Percentiles rank a stretch among this genome's conserved stretches.
phyloP scores from a whole-genome alignment of 2,797 vertebrate genomes.

The Betta splendens region DNA sequence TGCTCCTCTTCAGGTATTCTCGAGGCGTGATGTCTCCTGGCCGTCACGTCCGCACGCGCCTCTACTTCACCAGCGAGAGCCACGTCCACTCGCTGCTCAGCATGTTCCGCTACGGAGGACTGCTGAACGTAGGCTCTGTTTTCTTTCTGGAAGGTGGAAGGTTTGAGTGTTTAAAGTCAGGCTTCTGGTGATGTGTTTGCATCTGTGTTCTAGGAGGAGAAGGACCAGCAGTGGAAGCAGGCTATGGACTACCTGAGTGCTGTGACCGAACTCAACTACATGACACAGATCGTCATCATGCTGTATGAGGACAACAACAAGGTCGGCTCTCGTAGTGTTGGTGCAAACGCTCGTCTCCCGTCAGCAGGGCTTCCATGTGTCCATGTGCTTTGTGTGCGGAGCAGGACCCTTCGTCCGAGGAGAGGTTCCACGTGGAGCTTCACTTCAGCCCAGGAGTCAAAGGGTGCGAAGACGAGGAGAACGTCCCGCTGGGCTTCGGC shows the following conservation, averaged over 20 bases:
- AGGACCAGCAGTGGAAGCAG: slow-evolving; percentile 95
- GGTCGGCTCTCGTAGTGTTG: slow-evolving; percentile 73
- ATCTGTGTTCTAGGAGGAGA: slow-evolving; percentile 84
- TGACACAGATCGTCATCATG: slow-evolving; percentile 99
- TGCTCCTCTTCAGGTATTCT: slow-evolving; percentile 86
- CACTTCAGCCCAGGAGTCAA: slow-evolving; percentile 98
- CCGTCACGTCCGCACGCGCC: slow-evolving; percentile 92
- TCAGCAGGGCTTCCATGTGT: not conserved
- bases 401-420: slow-evolving; percentile 93
- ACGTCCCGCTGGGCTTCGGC: slow-evolving; percentile 89
- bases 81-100: slow-evolving; percentile 97
- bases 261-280: slow-evolving; percentile 97
- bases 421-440: slow-evolving; percentile 96
- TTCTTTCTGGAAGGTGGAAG: not conserved
- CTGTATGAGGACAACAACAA: slow-evolving; percentile 98
- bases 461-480: slow-evolving; percentile 92
- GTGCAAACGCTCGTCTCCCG: not conserved
- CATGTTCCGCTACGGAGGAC: slow-evolving; percentile 94
- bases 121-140: slow-evolving; percentile 88
- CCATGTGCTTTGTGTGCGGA: not conserved
- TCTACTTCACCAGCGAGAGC: slow-evolving; percentile 98
- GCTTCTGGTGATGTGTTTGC: not conserved
- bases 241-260: slow-evolving; percentile 97
- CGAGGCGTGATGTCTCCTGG: slow-evolving; percentile 97
- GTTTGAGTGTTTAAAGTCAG: too few species aligned